Percentiles rank a stretch among this genome's conserved stretches.
These are phyloP conservation scores for Papilio elwesi DNA, from an alignment of 2,888 invertebrate species.

Conservation along the genomic window DNA sequence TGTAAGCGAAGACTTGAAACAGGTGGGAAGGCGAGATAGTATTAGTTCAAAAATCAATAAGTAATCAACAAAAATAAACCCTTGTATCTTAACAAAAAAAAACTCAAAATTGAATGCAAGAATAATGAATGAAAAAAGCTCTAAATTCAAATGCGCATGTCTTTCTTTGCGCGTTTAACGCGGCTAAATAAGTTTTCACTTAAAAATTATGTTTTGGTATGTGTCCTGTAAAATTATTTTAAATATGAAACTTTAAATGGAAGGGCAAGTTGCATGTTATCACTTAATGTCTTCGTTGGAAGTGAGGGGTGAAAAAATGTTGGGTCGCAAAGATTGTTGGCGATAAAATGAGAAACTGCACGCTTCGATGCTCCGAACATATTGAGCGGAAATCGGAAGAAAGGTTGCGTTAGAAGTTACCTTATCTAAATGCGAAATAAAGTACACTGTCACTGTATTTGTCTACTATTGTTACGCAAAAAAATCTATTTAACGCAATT, in stretches of 20 bases:
- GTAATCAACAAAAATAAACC: no score
- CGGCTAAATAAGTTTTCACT: no score
- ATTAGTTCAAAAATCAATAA: no score
- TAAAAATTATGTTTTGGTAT: no score
- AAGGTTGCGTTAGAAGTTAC: constrained; percentile 11
- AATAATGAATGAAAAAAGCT: no score
- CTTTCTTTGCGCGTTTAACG: no score
- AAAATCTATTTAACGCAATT: constrained; percentile 9
- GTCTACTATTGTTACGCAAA: constrained; percentile 14
- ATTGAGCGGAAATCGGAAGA: constrained; percentile 23
- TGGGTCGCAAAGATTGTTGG: constrained; percentile 8
- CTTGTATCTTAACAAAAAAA: no score
- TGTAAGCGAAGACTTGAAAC: no score
- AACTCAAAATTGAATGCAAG: no score
- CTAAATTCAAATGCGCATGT: no score
- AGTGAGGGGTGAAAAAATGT: constrained; percentile 44
- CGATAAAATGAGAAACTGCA: constrained; percentile 21
- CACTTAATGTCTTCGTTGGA: constrained; percentile 16
- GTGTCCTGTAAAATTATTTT: neutral
- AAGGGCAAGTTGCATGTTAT: neutral
- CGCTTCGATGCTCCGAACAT: constrained; percentile 25
- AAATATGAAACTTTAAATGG: neutral
- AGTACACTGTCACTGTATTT: constrained; percentile 14
- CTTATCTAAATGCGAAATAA: constrained; percentile 28
- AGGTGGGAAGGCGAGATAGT: no score